These are phyloP conservation scores for Drosophila nannoptera DNA, from an alignment of 1,140 invertebrate genomes.

Conservation along the genomic window DNA sequence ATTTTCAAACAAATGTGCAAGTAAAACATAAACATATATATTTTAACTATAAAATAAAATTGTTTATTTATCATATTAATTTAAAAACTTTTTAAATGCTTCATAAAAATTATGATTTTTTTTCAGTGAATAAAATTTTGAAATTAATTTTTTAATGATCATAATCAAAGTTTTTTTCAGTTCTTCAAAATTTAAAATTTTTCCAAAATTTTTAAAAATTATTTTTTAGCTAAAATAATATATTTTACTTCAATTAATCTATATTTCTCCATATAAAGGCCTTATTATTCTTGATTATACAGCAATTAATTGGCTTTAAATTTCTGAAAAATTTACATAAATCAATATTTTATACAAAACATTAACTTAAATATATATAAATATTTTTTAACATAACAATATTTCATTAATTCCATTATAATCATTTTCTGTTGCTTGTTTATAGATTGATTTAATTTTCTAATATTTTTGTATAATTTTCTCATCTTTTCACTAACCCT, in stretches of 20 bases:
- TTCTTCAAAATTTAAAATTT: neutral
- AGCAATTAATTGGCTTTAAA: no score
- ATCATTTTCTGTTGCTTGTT: no score
- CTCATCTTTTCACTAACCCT: constrained; percentile 9
- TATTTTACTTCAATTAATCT: no score
- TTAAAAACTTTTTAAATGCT: neutral
- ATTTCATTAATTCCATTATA: no score
- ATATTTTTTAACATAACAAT: no score
- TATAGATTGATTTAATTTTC: no score
- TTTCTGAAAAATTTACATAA: no score
- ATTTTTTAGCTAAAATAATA: no score
- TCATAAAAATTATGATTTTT: neutral
- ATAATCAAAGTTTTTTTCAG: no score
- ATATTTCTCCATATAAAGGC: neutral
- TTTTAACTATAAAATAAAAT: neutral
- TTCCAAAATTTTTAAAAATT: neutral
- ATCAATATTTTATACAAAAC: no score
- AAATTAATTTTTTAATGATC: neutral
- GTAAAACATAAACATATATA: constrained; percentile 5
- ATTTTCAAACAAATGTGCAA: constrained; percentile 46
- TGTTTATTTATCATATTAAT: neutral
- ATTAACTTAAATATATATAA: no score
- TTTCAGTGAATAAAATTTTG: neutral
- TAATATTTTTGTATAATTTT: neutral
- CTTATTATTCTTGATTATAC: neutral